A percentile compares a stretch with the other conserved stretches of the same genome.
Conservation (phyloP, 2,113 vertebrate genomes). For the Archilochus colubris region DNA sequence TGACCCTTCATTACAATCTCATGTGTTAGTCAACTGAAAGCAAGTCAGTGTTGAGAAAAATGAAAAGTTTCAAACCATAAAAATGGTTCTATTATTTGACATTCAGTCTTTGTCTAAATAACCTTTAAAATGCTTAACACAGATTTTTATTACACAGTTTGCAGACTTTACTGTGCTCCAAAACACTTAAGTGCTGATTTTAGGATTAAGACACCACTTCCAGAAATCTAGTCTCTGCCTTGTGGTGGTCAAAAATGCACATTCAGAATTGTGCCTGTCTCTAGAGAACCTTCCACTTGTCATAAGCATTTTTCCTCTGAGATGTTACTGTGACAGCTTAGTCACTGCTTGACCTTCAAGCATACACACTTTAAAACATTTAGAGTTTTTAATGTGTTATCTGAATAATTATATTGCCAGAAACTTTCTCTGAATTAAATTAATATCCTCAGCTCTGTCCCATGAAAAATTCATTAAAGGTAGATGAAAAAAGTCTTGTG, state of each 20-base stretch:
- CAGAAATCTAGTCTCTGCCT: neutral
- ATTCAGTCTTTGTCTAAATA: neutral
- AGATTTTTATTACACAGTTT: neutral
- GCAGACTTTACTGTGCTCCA: neutral
- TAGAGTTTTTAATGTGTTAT: neutral
- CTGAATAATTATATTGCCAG: neutral
- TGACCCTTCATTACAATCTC: neutral
- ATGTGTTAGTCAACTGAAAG: neutral
- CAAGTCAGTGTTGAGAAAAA: neutral
- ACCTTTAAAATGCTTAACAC: neutral
- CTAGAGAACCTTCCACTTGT: neutral
- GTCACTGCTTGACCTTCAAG: neutral
- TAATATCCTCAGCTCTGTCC: rapidly evolving
- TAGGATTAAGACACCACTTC: neutral
- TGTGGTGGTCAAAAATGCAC: neutral
- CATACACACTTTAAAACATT: neutral
- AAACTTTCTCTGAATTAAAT: neutral
- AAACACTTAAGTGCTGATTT: neutral
- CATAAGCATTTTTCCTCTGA: neutral
- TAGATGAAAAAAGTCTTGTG: neutral
- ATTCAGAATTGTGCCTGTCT: neutral
- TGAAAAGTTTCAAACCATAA: neutral
- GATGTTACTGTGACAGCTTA: neutral
- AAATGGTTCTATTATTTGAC: neutral
- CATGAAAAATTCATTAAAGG: neutral